Evolutionary conservation across 2,888 invertebrate genomes (phyloP), one percentile per base, ranked within the genome.

Genomic region (Dusona sp.): DNA sequence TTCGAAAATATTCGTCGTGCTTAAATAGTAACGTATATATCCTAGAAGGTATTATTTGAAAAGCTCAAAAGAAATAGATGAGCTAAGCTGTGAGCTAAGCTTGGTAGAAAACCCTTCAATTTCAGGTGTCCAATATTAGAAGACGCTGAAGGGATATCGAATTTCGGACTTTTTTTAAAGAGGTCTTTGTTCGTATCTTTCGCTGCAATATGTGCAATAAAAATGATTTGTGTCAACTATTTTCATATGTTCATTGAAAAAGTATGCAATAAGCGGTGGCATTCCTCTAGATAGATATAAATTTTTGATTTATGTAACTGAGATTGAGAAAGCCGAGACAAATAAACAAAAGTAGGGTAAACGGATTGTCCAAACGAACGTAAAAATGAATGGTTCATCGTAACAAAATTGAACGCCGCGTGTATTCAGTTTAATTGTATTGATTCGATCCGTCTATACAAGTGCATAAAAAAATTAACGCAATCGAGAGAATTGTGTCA

Each of bases 351-450:
- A n/a, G 16, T 33, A 1, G 36, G 11, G 36, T 38, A 65, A 77
- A 54, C 54, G 70, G 48, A 51, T 80, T 80, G 72, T 51, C 45
- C 72, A 84, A 84, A 84, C 51, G 84, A 29, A 54, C 70, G 9
- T 22, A 19, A 54, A 77, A 85, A 81, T 67, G 70, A 72, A 75
- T 84, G 65, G 77, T 45, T 72, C 45, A 65, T 72, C 45, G 77
- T 8, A 36, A 36, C 64, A 7, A 48, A 67, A 67, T 81, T 65
- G 38, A 73, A 65, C 19, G 72, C 16, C 29, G 25, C 8, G 48
- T 25, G 38, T 64, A 51, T 64, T 36, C 29, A 22, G 36, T 42
- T 22, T 33, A 36, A 29, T 54, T 54, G 45, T 36, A 8, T 48
- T n/a, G 48, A 72, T 61, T 48, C 45, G 9, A 48, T 48, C 13